These are phyloP conservation scores for Drosophila eohydei DNA, from an alignment of 2,888 invertebrate species.

Conservation along the genomic window DNA sequence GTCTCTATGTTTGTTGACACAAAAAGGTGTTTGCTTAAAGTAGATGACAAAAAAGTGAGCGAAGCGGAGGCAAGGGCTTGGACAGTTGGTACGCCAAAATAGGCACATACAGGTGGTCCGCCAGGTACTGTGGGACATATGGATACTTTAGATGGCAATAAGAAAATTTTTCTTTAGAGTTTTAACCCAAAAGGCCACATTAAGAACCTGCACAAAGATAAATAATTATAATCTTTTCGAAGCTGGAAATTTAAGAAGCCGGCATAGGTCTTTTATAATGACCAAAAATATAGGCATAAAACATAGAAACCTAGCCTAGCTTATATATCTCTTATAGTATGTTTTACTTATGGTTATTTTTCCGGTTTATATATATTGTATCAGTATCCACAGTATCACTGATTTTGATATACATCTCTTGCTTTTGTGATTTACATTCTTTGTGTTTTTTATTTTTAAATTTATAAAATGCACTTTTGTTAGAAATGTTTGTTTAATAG, in stretches of 20 bases:
- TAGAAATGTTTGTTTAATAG: not conserved
- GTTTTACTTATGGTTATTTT: no score
- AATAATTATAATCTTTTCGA: no score
- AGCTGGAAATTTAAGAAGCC: no score
- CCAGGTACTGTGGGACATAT: not conserved
- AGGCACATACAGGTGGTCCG: conserved; percentile 3
- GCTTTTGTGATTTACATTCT: no score
- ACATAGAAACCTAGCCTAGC: no score
- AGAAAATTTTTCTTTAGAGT: not conserved
- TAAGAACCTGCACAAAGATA: no score
- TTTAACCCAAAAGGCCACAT: not conserved
- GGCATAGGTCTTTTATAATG: no score
- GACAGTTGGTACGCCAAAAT: conserved; percentile 26
- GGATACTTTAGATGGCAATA: not conserved
- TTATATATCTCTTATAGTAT: no score
- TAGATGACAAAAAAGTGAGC: conserved; percentile 36
- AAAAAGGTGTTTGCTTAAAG: conserved; percentile 66
- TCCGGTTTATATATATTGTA: no score
- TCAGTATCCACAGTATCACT: no score
- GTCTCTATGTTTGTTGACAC: conserved; percentile 47
- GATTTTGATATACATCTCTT: no score
- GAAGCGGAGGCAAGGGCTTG: not conserved
- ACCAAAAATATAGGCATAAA: no score
- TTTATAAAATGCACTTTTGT: not conserved
- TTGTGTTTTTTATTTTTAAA: not conserved